Base-by-base conservation (phyloP, 1,140 invertebrate genomes). In the Leptonema lineaticorne region DNA sequence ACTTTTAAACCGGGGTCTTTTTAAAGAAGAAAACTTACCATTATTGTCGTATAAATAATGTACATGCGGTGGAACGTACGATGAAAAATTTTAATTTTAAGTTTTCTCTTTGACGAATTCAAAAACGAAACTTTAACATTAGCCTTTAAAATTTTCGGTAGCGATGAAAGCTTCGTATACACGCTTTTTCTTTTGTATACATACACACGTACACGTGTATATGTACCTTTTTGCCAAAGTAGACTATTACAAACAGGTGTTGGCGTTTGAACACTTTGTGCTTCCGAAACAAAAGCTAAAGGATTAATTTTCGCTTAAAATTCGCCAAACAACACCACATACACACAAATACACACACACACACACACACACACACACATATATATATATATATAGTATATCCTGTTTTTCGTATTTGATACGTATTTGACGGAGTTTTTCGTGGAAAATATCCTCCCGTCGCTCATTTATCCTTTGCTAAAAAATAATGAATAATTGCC, bases 291-390 rank as follows among this genome's bases (percentile, higher is more conserved):
- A 26, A 27, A 46, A 46, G 59, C 59, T 24, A 24, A 16, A 20
- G 59, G 59, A 62, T 62, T 62, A 62, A 62, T 33, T 62, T 62
- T 59, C 16, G 37, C 11, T 62, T 62, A 62, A 62, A 62, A 33
- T 62, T 62, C 59, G 46, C 11, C 33, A 30, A 59, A 53, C 50
- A 22, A 24, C 24, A 41, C 37, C 37, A 41, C 30, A 33, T 33
- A 33, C 30, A 33, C 11, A 33, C 30, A 33, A 33, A 33, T 33
- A 33, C 11, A 33, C 11, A 33, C 30, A 33, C 11, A 33, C 30
- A 33, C 11, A 33, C 30, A 33, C 11, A 33, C 30, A 33, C 11
- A 33, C 30, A 33, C 11, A 33, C 30, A 33, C 11, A 33, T 11
- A 33, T 33, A 33, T 11, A 33, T 33, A 33, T 11, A 33, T 33